Evolutionary conservation across 2,797 vertebrate genomes (phyloP), one percentile per base, ranked within the genome.

Genomic region (Falco concolor): DNA sequence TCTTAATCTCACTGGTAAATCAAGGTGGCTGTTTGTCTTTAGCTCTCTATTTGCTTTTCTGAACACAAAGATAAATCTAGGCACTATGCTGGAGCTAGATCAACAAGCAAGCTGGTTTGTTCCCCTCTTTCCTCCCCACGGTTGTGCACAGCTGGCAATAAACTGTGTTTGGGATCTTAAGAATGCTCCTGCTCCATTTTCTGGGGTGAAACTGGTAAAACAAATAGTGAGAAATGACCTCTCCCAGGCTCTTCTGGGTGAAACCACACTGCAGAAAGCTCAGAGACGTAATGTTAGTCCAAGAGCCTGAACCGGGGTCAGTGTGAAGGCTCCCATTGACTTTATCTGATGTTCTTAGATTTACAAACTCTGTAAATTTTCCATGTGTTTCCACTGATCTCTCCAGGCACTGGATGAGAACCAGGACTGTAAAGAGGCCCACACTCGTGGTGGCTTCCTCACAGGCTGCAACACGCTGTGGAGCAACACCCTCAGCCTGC

Each of bases 21-120:
- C 94, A 30, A 81, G 75, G 72, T 49, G 28, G 40, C 61, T 87
- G 61, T 73, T 85, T 78, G 87, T 82, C 72, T 77, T 28, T 3
- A 56, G 75, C 61, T 79, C 82, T 63, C 32, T 7, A 0, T 57
- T 83, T 75, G 78, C 57, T 63, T 36, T 81, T 56, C 84, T 24
- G 14, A 53, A 8, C 63, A 27, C 0, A 0, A 30, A 38, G 20
- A 57, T 54, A 70, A 88, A 86, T 44, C 79, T 25, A 5, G 45
- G 61, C 19, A 1, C 68, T 4, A 10, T 8, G 36, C 28, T 52
- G 82, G 40, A 50, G 53, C 36, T 49, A 14, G 56, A 34, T 1
- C 68, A 65, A 49, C 8, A 8, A 49, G 14, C 13, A 24, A 47
- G 47, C 6, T 34, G 47, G 6, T 49, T 40, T 32, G 12, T 45